phyloP scores from a whole-genome alignment of 1,140 invertebrate species.

The Cydia amplana region DNA sequence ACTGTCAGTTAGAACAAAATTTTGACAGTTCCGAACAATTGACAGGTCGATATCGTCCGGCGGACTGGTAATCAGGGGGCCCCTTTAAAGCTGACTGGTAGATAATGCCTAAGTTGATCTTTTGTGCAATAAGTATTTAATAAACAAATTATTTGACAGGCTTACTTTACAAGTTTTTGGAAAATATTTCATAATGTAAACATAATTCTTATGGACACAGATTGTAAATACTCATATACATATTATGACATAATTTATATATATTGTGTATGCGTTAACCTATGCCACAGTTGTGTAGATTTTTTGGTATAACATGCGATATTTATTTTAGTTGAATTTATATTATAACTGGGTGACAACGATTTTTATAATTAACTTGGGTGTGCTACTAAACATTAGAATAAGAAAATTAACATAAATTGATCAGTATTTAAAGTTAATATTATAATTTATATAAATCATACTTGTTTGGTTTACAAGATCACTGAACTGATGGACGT shows the following conservation, averaged over 20 bases:
- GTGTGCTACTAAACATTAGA: conserved; percentile 50
- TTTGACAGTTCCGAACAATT: too few species aligned
- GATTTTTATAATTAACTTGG: conserved; percentile 48
- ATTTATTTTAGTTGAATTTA: conserved; percentile 5
- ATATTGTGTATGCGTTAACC: conserved; percentile 35
- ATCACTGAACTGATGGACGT: neutral
- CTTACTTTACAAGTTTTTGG: neutral
- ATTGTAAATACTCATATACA: conserved; percentile 25
- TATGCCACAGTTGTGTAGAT: neutral
- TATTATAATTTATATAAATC: neutral
- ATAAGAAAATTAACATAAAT: conserved; percentile 6
- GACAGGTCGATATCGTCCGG: too few species aligned
- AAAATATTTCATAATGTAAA: conserved; percentile 1
- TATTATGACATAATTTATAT: conserved; percentile 1
- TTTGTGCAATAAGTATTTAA: too few species aligned
- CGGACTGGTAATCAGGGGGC: too few species aligned
- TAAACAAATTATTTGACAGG: neutral
- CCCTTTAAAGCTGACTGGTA: neutral
- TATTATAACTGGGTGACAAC: neutral
- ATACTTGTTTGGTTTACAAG: neutral
- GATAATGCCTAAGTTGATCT: neutral
- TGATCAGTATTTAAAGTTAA: conserved; percentile 3
- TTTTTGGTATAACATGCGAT: neutral
- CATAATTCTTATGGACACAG: conserved; percentile 1
- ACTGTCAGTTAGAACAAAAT: too few species aligned